These are phyloP conservation scores for Pseudomugil tenellus DNA, from an alignment of 2,797 vertebrate genomes.

Conservation along the genomic window DNA sequence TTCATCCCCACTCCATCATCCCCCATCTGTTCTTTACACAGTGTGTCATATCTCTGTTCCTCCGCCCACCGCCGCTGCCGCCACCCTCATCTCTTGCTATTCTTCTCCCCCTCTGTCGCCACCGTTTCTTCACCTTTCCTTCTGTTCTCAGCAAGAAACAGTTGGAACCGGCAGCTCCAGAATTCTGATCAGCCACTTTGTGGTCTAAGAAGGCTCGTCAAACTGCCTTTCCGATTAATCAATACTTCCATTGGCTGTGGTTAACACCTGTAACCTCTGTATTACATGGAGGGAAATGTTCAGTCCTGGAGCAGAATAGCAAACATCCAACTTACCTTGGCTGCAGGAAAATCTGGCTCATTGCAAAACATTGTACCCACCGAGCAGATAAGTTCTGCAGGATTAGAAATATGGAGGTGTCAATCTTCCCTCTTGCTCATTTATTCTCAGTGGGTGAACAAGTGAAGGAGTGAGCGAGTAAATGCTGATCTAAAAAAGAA, in stretches of 20 bases:
- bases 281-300: slow-evolving; percentile 75
- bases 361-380: slow-evolving; percentile 64
- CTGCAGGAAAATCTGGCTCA: slow-evolving; percentile 55
- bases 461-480: slow-evolving; percentile 35
- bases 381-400: slow-evolving; percentile 51
- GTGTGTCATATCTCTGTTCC: slow-evolving; percentile 55
- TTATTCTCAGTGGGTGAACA: slow-evolving; percentile 36
- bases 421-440: slow-evolving; percentile 24
- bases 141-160: slow-evolving; percentile 58
- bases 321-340: slow-evolving; percentile 68
- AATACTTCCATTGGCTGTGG: slow-evolving; percentile 77
- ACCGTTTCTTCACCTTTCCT: slow-evolving; percentile 47
- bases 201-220: slow-evolving; percentile 68
- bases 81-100: slow-evolving; percentile 46
- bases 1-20: slow-evolving; percentile 58
- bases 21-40: slow-evolving; percentile 62
- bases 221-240: slow-evolving; percentile 78
- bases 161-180: slow-evolving; percentile 61
- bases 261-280: slow-evolving; percentile 79
- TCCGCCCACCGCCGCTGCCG: slow-evolving; percentile 6
- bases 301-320: slow-evolving; percentile 75
- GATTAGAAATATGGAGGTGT: slow-evolving; percentile 55
- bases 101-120: slow-evolving; percentile 43
- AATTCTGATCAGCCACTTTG: slow-evolving; percentile 85
- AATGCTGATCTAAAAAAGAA: slow-evolving; percentile 56